Base-by-base conservation (phyloP, 2,113 vertebrate species). In the Mugil cephalus region DNA sequence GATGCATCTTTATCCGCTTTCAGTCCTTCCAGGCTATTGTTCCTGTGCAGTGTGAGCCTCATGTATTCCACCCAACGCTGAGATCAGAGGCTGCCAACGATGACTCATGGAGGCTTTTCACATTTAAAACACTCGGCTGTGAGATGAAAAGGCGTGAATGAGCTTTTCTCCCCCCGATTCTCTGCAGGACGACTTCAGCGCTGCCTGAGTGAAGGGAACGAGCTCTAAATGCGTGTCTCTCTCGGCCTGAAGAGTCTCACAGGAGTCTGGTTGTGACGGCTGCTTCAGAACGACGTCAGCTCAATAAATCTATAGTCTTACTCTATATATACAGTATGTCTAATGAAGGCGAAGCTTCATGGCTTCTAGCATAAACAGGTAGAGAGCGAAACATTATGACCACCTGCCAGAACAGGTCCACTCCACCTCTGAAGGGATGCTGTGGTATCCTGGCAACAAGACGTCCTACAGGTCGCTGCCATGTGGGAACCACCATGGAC, bases 81-180 rank as follows among this genome's bases (percentile, higher is more conserved):
- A 40, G 40, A 70, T 71, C 47, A 63, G 54, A 36, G 1, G 52
- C 63, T 74, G 43, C 30, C 24, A 30, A 17, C 43, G 43, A 50
- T 74, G 86, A 84, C 21, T 81, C 77, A 79, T 3, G 18, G 48
- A 67, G 53, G 61, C 73, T 66, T 59, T 82, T 79, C 38, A 43
- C 11, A 69, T 65, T 68, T 59, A 65, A 19, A 74, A 50, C 18
- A 46, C 43, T 38, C 30, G 63, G 39, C 14, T 48, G 45, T 56
- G 68, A 58, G 75, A 85, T 64, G 56, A 83, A 72, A n/a, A 81
- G 71, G 47, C 13, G 9, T 15, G 52, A 65, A n/a, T 1, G 13
- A 72, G 39, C 6, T 9, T 53, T n/a, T n/a, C 47, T 66, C 38
- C 38, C 52, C 43, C 38, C 18, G 10, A 40, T 24, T 48, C 50